Percentiles rank a stretch among this genome's conserved stretches.
phyloP scores from a whole-genome alignment of 2,888 invertebrate species.

The Hyposoter didymator region DNA sequence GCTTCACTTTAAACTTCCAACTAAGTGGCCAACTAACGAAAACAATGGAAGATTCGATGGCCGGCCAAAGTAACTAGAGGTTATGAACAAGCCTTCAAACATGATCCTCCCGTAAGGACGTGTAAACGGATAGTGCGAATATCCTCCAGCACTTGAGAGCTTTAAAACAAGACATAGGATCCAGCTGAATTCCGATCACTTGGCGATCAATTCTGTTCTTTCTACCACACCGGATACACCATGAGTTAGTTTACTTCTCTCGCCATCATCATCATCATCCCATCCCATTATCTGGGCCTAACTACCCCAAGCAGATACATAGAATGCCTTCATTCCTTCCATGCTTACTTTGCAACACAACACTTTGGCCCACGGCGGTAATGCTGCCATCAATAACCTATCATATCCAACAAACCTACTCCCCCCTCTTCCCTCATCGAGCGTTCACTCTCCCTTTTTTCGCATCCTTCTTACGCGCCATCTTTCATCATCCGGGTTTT shows the following conservation, averaged over 20 bases:
- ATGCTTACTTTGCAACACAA: constrained; percentile 47
- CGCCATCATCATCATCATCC: constrained; percentile 1
- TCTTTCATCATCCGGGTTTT: constrained; percentile 38
- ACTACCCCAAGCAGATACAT: constrained; percentile 1
- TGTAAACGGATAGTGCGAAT: constrained; percentile 15
- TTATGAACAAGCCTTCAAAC: not conserved
- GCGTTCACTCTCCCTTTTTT: constrained; percentile 21
- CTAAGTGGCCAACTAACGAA: not conserved
- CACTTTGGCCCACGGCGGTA: constrained; percentile 72
- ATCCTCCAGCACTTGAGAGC: not conserved
- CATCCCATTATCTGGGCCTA: constrained; percentile 23
- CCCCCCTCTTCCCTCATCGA: constrained; percentile 13
- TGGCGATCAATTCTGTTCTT: not conserved
- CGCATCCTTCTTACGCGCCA: constrained; percentile 38
- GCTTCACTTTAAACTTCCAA: not conserved
- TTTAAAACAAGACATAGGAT: not conserved
- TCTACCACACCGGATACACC: constrained; percentile 49
- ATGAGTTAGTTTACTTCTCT: constrained; percentile 13
- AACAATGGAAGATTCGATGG: not conserved
- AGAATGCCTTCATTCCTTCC: constrained; percentile 25
- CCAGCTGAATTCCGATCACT: constrained; percentile 11
- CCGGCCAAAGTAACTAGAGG: not conserved
- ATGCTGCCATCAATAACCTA: constrained; percentile 82
- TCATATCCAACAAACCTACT: constrained; percentile 75
- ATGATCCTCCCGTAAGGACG: not conserved